These are phyloP conservation scores for Atta cephalotes DNA, from an alignment of 1,140 invertebrate genomes.

Conservation along the genomic window DNA sequence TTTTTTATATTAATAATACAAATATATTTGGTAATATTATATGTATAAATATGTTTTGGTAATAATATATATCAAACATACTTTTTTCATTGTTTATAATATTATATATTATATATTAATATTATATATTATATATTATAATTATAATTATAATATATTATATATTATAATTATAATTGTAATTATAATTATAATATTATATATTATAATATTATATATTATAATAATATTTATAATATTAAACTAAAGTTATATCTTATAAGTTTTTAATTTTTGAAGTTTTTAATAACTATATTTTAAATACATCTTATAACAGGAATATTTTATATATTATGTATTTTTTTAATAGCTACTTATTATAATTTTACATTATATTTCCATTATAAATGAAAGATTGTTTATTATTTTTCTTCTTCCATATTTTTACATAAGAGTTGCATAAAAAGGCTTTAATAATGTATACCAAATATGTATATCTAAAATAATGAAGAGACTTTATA, in stretches of 20 bases:
- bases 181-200: too few species aligned
- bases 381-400: background rate
- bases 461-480: conserved; percentile 22
- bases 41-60: background rate
- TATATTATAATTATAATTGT: too few species aligned
- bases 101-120: background rate
- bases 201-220: too few species aligned
- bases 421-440: background rate
- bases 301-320: background rate
- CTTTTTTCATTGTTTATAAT: background rate
- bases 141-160: too few species aligned
- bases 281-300: conserved; percentile 7
- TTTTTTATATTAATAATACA: conserved; percentile 1
- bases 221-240: background rate
- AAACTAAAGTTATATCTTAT: background rate
- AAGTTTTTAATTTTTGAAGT: conserved; percentile 13
- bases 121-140: too few species aligned
- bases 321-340: background rate
- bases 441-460: conserved; percentile 26
- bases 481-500: conserved; percentile 8
- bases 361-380: conserved; percentile 23
- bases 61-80: background rate
- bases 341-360: conserved; percentile 22
- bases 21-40: conserved; percentile 6
- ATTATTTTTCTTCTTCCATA: conserved; percentile 24